Evolutionary conservation across 2,113 vertebrate species (phyloP), one percentile per base, ranked within the genome.

Genomic region (Corvus moneduloides): DNA sequence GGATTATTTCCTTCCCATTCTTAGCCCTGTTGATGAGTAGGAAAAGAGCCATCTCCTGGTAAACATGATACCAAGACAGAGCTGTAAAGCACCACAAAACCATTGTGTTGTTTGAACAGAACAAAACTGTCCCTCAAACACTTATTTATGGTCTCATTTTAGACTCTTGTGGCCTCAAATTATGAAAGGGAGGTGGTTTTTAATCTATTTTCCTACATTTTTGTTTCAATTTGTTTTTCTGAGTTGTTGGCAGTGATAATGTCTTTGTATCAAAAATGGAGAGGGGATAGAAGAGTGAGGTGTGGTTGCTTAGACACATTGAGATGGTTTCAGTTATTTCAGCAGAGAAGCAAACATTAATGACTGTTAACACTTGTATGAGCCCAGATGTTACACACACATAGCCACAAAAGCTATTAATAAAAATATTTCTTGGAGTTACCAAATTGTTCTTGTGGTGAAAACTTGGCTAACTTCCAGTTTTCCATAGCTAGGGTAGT

Each of bases 91-190:
- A 89, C 85, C 3, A 0, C 85, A 93, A 92, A 96, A 89, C 22
- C 14, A 0, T 79, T 81, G 39, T 44, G 39, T 59, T 84, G 22
- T 64, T 92, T 77, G 56, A 87, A 69, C 55, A 54, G 41, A 81
- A 58, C 54, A 86, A 87, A 93, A 84, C 18, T 16, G 19, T 78
- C 73, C 61, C 46, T 71, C 39, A n/a, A 73, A 48, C 43, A 20
- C 41, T 95, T 69, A 86, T 84, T 89, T 92, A 83, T 28, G 79
- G 81, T 30, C 83, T 95, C 84, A 90, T 94, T 96, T 96, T 92
- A 96, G 85, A 76, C 28, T 78, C 58, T 28, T 63, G 55, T 73
- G 90, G 79, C 19, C 49, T 87, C 0, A 0, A 84, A 79, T 90
- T 82, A 72, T 62, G 76, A 84, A 90, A 86, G 21, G 12, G 46